A percentile compares a stretch with the other conserved stretches of the same genome.
phyloP scores from a whole-genome alignment of 1,140 invertebrate species.

The Tetramorium simillimum region DNA sequence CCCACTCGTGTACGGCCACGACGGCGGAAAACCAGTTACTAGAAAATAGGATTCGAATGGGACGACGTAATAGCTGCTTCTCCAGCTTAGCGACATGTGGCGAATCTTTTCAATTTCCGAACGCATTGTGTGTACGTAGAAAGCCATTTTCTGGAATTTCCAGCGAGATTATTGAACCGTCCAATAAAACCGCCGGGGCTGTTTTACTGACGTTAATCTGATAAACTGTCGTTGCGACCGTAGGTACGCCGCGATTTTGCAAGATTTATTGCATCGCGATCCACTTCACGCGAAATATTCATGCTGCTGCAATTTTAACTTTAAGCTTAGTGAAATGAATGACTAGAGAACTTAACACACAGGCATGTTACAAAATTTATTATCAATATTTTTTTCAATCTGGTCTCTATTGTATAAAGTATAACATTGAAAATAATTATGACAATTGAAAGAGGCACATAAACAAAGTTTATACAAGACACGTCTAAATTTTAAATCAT shows the following conservation, averaged over 20 bases:
- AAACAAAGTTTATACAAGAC: background rate
- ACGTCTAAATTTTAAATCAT: slow-evolving; percentile 9
- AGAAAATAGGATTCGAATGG: slow-evolving; percentile 49
- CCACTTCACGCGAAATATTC: background rate
- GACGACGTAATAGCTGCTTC: slow-evolving; percentile 26
- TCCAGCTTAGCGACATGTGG: slow-evolving; percentile 46
- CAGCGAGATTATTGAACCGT: slow-evolving; percentile 44
- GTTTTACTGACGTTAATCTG: slow-evolving; percentile 6
- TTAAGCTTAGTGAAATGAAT: background rate
- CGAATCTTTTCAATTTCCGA: slow-evolving; percentile 45
- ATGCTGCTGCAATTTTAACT: background rate
- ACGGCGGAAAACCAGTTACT: slow-evolving; percentile 45
- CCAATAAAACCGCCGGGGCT: background rate
- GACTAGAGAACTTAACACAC: background rate
- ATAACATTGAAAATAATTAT: background rate
- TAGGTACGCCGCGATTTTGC: background rate
- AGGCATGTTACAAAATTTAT: background rate
- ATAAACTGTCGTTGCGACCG: slow-evolving; percentile 12
- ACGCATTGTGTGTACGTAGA: slow-evolving; percentile 38
- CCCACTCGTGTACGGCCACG: slow-evolving; percentile 8
- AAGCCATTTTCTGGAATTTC: slow-evolving; percentile 35
- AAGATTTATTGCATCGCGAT: background rate
- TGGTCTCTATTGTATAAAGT: background rate
- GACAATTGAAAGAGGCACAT: background rate
- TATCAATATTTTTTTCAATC: background rate